Evolutionary conservation across 2,888 invertebrate genomes (phyloP), one percentile per base, ranked within the genome.

Genomic region (Scrobipalpa costella): DNA sequence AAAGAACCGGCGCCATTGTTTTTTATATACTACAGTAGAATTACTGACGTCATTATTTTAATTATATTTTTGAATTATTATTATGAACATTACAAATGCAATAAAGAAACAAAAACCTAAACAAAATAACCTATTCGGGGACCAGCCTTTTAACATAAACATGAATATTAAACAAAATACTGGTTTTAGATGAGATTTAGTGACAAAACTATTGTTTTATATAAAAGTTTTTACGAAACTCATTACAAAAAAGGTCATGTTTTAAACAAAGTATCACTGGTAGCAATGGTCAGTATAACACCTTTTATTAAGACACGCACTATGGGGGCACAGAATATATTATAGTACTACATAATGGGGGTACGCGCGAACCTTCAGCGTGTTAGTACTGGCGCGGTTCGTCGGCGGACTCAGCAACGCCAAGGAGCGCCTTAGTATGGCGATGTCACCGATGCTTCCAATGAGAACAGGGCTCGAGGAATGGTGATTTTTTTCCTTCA

Each of bases 391-490:
- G n/a, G n/a, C n/a, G n/a, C n/a, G 99, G 73, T 94, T 99, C 72
- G 92, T 99, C 68, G 99, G 99, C 13, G 99, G 99, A 0, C 92
- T 99, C 21, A 98, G 98, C 84, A 99, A 99, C 90, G 99, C 98
- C 27, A 99, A 99, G 85, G 96, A 99, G 13, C 98, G 98, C 71
- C 92, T 99, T 21, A 96, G 97, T 66, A 98, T 98, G 94, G 98
- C 99, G 1, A 95, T 99, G 96, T 99, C 44, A 95, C 98, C 0
- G 99, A 99, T 91, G 95, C 97, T 8, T 96, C 97, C 1, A 94
- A 95, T 66, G 92, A 95, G 75, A 95, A 95, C n/a, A 93, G 99
- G 75, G 97, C 97, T 40, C 95, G 94, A 83, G 98, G 98, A 80
- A 99, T 99, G 99, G 97, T 97, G n/a, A n/a, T n/a, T n/a, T n/a